Percentiles rank a stretch among this genome's conserved stretches.
Evolutionary conservation across 2,113 vertebrate genomes (phyloP).

Genomic region (Poeciliopsis occidentalis): DNA sequence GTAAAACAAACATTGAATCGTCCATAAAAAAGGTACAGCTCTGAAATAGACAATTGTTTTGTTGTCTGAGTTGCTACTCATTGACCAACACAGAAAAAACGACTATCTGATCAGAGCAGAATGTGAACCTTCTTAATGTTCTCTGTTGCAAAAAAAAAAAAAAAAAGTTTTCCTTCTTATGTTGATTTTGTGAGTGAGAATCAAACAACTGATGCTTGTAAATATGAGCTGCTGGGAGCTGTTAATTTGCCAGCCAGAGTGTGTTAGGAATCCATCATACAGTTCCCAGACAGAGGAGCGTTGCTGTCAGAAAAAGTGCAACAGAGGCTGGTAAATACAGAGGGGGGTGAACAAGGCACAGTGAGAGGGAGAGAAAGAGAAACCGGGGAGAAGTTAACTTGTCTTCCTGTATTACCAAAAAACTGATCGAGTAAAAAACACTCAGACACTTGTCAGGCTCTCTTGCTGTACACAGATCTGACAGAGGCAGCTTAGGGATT

Average conservation of each 20-base stretch:
- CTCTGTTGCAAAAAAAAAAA: constrained; percentile 1
- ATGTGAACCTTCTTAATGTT: constrained; percentile 9
- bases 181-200: neutral
- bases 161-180: neutral
- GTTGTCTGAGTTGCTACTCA: constrained; percentile 28
- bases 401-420: constrained; percentile 52
- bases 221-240: constrained; percentile 3
- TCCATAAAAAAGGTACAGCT: constrained; percentile 51
- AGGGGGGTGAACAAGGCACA: neutral
- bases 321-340: constrained; percentile 10
- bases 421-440: constrained; percentile 31
- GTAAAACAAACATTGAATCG: constrained; percentile 47
- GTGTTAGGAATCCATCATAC: constrained; percentile 1
- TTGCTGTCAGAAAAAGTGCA: neutral
- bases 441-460: constrained; percentile 55
- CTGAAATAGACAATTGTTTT: constrained; percentile 42
- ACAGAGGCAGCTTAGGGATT: constrained; percentile 66
- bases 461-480: constrained; percentile 52
- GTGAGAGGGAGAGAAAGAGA: neutral
- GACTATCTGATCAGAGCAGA: constrained; percentile 11
- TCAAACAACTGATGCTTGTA: neutral
- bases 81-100: constrained; percentile 27
- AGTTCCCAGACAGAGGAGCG: neutral
- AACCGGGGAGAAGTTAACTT: constrained; percentile 15
- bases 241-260: constrained; percentile 5